phyloP scores from a whole-genome alignment of 2,113 vertebrate species.

The Lampris megalopsis region DNA sequence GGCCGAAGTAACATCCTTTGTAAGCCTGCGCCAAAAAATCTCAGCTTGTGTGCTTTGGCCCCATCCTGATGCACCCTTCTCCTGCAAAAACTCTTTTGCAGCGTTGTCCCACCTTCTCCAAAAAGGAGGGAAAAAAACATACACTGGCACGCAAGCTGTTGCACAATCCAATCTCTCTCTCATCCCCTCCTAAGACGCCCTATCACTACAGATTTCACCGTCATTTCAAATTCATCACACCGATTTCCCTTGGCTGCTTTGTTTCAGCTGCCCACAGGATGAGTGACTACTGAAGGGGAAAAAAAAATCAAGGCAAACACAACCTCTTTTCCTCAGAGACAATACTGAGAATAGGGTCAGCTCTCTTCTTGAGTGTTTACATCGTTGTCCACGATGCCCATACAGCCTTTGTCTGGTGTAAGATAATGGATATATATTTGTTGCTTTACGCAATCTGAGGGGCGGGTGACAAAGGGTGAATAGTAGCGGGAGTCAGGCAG shows the following conservation, averaged over 20 bases:
- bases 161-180: constrained; percentile 34
- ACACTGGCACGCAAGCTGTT: constrained; percentile 28
- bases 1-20: constrained; percentile 51
- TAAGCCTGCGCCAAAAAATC: constrained; percentile 47
- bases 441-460: constrained; percentile 38
- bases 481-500: constrained; percentile 12
- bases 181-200: constrained; percentile 3
- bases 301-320: neutral
- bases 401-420: constrained; percentile 21
- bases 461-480: constrained; percentile 38
- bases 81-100: constrained; percentile 46
- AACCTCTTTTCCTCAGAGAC: constrained; percentile 15
- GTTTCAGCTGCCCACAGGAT: neutral
- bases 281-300: neutral
- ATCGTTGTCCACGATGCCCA: constrained; percentile 3
- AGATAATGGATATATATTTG: constrained; percentile 49
- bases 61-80: constrained; percentile 41
- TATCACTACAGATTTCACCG: neutral
- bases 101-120: constrained; percentile 51
- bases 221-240: constrained; percentile 5
- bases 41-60: constrained; percentile 71
- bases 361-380: constrained; percentile 24
- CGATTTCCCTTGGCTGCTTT: neutral
- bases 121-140: constrained; percentile 35
- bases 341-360: constrained; percentile 4